These are phyloP conservation scores for Homarus americanus DNA, from an alignment of 1,140 invertebrate species.

Conservation along the genomic window DNA sequence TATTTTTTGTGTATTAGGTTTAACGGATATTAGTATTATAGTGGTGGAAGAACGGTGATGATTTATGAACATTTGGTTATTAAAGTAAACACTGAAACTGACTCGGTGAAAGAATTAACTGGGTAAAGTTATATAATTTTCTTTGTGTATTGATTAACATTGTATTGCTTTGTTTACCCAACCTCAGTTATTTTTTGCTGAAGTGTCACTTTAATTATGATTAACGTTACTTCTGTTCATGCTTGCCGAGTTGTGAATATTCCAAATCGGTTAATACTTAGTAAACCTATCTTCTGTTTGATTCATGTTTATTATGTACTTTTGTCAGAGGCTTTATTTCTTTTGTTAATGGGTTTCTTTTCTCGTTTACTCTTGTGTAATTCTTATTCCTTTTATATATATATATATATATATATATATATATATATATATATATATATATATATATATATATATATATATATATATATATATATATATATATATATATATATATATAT, in stretches of 20 bases:
- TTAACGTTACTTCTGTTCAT: not conserved
- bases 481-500: conserved; percentile 35
- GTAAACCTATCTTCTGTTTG: not conserved
- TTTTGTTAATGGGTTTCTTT: not conserved
- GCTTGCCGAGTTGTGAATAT: not conserved
- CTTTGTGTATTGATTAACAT: too few species aligned
- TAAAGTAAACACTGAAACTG: not conserved
- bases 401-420: conserved; percentile 48
- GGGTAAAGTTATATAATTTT: too few species aligned
- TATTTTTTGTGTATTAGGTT: too few species aligned
- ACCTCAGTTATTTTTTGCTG: not conserved
- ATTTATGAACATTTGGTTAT: not conserved
- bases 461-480: conserved; percentile 38
- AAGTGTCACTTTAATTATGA: not conserved
- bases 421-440: conserved; percentile 37
- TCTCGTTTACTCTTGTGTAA: not conserved
- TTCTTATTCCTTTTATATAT: not conserved
- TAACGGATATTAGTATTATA: too few species aligned
- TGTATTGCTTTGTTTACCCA: too few species aligned
- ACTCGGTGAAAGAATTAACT: not conserved
- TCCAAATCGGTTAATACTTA: not conserved
- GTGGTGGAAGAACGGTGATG: not conserved
- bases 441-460: conserved; percentile 42
- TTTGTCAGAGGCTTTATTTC: not conserved
- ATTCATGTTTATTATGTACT: not conserved